A percentile compares a stretch with the other conserved stretches of the same genome.
These are phyloP conservation scores for Habroteleia sp. DNA, from an alignment of 2,888 invertebrate genomes.

Conservation along the genomic window DNA sequence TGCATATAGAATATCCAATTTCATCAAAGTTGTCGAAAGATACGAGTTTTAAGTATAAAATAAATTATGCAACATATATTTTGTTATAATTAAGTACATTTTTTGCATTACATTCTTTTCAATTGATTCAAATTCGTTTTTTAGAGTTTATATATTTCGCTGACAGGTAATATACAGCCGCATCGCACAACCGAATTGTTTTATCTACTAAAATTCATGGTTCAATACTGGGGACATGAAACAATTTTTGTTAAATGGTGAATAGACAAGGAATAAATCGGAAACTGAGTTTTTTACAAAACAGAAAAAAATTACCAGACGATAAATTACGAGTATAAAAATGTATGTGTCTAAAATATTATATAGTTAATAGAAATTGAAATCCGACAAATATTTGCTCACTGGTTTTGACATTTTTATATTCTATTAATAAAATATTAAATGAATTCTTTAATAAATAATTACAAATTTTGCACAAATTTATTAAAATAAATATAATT, in stretches of 20 bases:
- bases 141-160: not conserved
- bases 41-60: slow-evolving; percentile 27
- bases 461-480: too few species aligned
- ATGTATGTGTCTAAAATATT: too few species aligned
- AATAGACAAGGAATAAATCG: slow-evolving; percentile 7
- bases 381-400: too few species aligned
- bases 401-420: too few species aligned
- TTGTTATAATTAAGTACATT: slow-evolving; percentile 18
- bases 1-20: slow-evolving; percentile 62
- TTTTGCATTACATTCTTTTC: not conserved
- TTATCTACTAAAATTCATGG: slow-evolving; percentile 19
- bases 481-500: too few species aligned
- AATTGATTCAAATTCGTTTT: not conserved
- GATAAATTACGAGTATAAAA: too few species aligned
- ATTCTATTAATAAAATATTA: too few species aligned
- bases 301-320: too few species aligned
- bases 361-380: too few species aligned
- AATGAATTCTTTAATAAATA: too few species aligned
- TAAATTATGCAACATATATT: slow-evolving; percentile 1
- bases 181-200: not conserved
- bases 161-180: not conserved
- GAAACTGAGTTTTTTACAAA: slow-evolving; percentile 10
- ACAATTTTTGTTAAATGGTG: slow-evolving; percentile 2
- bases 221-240: slow-evolving; percentile 6
- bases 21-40: slow-evolving; percentile 51